Conservation (phyloP, 2,113 vertebrate genomes). For the Etheostoma spectabile region DNA sequence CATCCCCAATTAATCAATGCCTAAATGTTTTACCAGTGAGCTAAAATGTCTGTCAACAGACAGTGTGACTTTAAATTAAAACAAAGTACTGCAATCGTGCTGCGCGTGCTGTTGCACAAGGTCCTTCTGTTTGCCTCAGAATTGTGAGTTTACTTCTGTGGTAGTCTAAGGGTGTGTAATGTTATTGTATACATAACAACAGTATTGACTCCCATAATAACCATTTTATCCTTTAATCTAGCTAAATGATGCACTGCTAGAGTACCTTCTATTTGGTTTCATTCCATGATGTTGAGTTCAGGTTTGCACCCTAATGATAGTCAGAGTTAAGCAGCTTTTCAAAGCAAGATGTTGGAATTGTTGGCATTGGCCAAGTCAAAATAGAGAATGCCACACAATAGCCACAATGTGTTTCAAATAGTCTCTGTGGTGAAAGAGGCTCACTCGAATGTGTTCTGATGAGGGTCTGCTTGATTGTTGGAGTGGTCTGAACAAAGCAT, state of each 20-base stretch:
- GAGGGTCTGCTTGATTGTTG: constrained; percentile 76
- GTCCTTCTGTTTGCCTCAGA: constrained; percentile 23
- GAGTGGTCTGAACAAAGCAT: constrained; percentile 75
- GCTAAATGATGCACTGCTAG: constrained; percentile 22
- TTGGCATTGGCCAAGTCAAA: constrained; percentile 60
- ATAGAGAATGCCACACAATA: constrained; percentile 32
- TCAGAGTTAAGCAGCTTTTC: constrained; percentile 60
- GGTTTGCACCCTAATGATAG: constrained; percentile 55
- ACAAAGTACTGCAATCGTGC: neutral
- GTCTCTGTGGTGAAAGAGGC: constrained; percentile 51
- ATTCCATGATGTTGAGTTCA: constrained; percentile 48
- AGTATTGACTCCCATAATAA: constrained; percentile 21
- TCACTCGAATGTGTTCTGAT: constrained; percentile 62
- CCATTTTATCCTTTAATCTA: constrained; percentile 28
- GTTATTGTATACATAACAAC: neutral
- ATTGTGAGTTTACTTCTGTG: constrained; percentile 1
- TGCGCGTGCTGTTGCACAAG: neutral
- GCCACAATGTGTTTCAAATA: constrained; percentile 60
- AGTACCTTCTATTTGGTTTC: constrained; percentile 43
- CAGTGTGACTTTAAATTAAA: constrained; percentile 14
- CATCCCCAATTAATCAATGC: constrained; percentile 30
- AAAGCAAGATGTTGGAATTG: constrained; percentile 60
- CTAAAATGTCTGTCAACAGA: constrained; percentile 8
- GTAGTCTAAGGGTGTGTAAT: neutral
- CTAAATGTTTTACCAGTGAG: constrained; percentile 10